These are phyloP conservation scores for Microcebus murinus DNA, from an alignment of 2,113 vertebrate species.

Conservation along the genomic window DNA sequence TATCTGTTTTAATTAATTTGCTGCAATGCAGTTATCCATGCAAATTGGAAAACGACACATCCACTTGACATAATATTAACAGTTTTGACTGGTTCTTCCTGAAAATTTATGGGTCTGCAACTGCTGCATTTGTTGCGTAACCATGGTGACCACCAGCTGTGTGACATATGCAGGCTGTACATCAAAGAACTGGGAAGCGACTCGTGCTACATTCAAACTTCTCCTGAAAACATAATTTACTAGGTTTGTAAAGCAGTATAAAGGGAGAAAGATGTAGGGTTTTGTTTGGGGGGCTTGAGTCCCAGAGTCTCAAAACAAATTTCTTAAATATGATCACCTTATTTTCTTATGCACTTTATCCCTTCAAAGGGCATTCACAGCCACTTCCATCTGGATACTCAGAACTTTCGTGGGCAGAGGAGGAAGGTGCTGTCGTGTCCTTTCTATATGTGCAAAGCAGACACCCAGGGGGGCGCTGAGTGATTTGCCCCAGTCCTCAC, in stretches of 20 bases:
- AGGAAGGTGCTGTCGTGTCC: fast-evolving
- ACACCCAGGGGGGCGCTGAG: not conserved
- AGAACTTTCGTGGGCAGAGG: not conserved
- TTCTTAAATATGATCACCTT: constrained; percentile 29
- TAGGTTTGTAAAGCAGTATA: not conserved
- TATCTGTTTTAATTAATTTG: constrained; percentile 82
- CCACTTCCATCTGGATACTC: not conserved
- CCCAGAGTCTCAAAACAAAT: not conserved
- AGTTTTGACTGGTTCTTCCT: constrained; percentile 53
- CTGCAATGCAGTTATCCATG: constrained; percentile 75
- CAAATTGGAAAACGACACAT: constrained; percentile 68
- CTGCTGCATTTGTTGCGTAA: not conserved
- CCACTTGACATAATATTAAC: constrained; percentile 68
- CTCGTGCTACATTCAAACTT: constrained; percentile 10
- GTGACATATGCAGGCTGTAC: not conserved
- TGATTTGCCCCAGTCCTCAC: not conserved
- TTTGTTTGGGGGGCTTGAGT: not conserved
- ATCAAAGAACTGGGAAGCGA: constrained; percentile 6
- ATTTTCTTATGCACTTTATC: not conserved
- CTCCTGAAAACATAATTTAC: constrained; percentile 50
- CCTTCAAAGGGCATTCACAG: not conserved
- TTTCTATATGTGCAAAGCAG: not conserved
- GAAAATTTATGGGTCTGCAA: constrained; percentile 44
- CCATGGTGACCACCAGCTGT: constrained; percentile 32
- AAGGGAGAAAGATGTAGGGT: not conserved